phyloP scores from a whole-genome alignment of 2,797 vertebrate genomes.

The Catharus ustulatus region DNA sequence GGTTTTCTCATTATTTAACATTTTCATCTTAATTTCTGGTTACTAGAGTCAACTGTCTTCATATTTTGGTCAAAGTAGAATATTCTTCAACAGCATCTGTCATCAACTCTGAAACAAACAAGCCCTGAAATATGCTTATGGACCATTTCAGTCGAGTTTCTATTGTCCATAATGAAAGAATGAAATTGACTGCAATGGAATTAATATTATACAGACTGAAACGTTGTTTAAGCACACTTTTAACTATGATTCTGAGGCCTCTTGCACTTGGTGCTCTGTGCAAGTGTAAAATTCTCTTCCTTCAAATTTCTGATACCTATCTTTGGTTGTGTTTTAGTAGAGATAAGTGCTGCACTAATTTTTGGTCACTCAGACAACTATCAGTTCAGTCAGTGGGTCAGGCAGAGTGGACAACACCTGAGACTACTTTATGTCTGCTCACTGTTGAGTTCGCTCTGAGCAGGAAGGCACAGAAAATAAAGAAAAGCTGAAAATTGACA shows the following conservation, averaged over 20 bases:
- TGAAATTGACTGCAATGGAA: not conserved
- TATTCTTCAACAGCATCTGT: not conserved
- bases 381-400: not conserved
- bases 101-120: not conserved
- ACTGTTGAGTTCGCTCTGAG: not conserved
- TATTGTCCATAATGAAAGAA: not conserved
- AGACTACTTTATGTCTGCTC: not conserved
- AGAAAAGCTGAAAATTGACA: not conserved
- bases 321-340: not conserved
- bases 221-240: not conserved
- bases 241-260: not conserved
- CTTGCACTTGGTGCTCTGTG: accelerated
- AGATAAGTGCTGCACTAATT: not conserved
- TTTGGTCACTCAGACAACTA: not conserved
- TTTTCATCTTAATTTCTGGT: not conserved
- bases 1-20: not conserved
- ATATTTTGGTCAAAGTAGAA: not conserved
- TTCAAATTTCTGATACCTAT: not conserved
- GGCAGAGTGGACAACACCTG: not conserved
- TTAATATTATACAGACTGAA: not conserved
- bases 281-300: not conserved
- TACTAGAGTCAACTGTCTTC: not conserved
- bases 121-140: not conserved
- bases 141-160: not conserved
- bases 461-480: not conserved